phyloP scores from a whole-genome alignment of 2,113 vertebrate species.

The Formicarius rufipectus region DNA sequence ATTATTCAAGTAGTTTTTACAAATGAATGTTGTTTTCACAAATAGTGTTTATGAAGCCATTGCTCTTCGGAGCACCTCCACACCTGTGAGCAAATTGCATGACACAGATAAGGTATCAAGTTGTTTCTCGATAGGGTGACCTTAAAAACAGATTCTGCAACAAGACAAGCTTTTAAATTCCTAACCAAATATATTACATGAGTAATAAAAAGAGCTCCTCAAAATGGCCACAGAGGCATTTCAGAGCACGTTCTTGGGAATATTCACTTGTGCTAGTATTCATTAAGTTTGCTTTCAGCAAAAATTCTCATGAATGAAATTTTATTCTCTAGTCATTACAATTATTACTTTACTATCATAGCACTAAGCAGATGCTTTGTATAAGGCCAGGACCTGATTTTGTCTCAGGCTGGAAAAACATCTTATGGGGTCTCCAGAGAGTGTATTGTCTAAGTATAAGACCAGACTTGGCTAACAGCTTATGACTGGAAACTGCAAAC shows the following conservation, averaged over 20 bases:
- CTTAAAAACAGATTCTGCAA: constrained; percentile 40
- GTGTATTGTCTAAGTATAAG: constrained; percentile 12
- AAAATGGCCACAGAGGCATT: constrained; percentile 58
- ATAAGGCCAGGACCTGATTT: not conserved
- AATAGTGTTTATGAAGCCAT: not conserved
- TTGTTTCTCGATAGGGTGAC: not conserved
- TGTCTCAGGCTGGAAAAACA: constrained; percentile 16
- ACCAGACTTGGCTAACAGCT: not conserved
- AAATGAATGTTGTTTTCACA: not conserved
- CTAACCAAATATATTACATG: constrained; percentile 27
- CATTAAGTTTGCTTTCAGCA: constrained; percentile 56
- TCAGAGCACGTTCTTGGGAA: constrained; percentile 41
- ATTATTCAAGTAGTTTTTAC: not conserved
- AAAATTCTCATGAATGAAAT: constrained; percentile 56
- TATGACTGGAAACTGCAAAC: not conserved
- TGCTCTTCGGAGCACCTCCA: not conserved
- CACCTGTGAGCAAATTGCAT: not conserved
- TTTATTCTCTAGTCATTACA: constrained; percentile 40
- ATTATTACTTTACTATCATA: constrained; percentile 25
- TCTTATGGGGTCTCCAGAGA: constrained; percentile 3
- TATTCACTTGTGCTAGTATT: constrained; percentile 36
- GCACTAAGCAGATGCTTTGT: not conserved
- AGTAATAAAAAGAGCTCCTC: constrained; percentile 60
- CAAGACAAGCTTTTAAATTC: constrained; percentile 43
- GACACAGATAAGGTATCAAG: not conserved